A percentile compares a stretch with the other conserved stretches of the same genome.
These are phyloP conservation scores for Calephelis perditalis DNA, from an alignment of 2,888 invertebrate species.

Conservation along the genomic window DNA sequence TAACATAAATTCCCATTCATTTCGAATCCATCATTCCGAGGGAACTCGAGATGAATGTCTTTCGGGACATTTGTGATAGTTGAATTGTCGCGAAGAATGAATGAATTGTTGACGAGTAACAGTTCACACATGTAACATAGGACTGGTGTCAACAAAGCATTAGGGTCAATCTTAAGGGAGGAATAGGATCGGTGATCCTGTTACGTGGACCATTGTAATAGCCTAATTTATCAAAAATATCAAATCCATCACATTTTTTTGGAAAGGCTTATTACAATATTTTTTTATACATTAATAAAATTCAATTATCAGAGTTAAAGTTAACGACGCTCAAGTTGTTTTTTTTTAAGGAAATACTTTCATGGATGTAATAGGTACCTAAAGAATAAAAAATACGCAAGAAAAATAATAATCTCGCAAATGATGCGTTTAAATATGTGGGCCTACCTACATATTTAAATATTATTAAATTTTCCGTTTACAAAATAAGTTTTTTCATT, in stretches of 20 bases:
- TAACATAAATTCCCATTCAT: slow-evolving; percentile 69
- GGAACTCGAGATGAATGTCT: slow-evolving; percentile 43
- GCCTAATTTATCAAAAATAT: slow-evolving; percentile 5
- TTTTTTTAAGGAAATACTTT: too few relatives aligned
- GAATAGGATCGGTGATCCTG: neutral
- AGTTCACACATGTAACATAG: slow-evolving; percentile 68
- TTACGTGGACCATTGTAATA: neutral
- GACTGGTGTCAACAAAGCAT: slow-evolving; percentile 39
- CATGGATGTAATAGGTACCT: too few relatives aligned
- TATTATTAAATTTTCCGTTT: too few relatives aligned
- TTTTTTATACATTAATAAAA: too few relatives aligned
- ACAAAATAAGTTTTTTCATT: too few relatives aligned
- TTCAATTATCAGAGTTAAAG: too few relatives aligned
- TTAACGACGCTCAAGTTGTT: too few relatives aligned
- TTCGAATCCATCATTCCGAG: slow-evolving; percentile 57
- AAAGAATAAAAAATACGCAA: too few relatives aligned
- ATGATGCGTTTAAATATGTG: too few relatives aligned
- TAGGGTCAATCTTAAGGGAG: slow-evolving; percentile 13
- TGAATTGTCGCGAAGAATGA: slow-evolving; percentile 60
- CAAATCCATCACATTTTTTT: neutral
- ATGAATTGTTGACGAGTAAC: slow-evolving; percentile 47
- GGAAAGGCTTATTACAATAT: too few relatives aligned
- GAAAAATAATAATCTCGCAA: too few relatives aligned
- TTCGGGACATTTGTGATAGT: slow-evolving; percentile 70
- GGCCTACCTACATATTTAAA: too few relatives aligned